Percentiles rank a stretch among this genome's conserved stretches.
Conservation (phyloP, 2,113 vertebrate genomes). For the Archilochus colubris region DNA sequence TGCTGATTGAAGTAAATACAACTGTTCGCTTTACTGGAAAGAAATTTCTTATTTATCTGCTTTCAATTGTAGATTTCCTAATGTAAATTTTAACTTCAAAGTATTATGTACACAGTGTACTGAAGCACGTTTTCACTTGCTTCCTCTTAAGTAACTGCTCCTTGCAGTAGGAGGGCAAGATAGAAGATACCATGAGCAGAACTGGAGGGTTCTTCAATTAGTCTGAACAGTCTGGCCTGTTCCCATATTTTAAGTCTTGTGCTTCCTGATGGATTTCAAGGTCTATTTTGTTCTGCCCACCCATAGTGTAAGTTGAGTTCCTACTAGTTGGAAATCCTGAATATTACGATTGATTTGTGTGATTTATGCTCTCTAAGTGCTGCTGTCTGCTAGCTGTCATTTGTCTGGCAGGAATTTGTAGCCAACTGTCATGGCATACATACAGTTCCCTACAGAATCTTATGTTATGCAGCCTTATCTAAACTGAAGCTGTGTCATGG, state of each 20-base stretch:
- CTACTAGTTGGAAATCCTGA: constrained; percentile 16
- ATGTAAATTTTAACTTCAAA: not conserved
- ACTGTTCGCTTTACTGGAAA: not conserved
- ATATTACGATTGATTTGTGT: constrained; percentile 21
- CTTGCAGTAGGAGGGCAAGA: not conserved
- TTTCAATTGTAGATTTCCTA: constrained; percentile 2
- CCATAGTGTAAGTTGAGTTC: not conserved
- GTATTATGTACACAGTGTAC: not conserved
- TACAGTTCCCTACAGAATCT: not conserved
- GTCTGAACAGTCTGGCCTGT: not conserved
- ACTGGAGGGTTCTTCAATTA: constrained; percentile 8
- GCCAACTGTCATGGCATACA: not conserved
- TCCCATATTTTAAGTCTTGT: constrained; percentile 22
- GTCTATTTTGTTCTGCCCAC: constrained; percentile 36
- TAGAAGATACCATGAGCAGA: not conserved
- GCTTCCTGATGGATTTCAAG: constrained; percentile 45
- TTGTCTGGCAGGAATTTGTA: constrained; percentile 17
- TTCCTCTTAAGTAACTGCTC: not conserved
- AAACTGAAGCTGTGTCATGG: not conserved
- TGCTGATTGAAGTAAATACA: not conserved
- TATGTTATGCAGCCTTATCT: not conserved
- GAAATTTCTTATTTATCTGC: not conserved
- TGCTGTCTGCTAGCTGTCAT: constrained; percentile 6
- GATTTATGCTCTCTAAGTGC: not conserved
- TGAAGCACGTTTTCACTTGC: constrained; percentile 23